phyloP scores from a whole-genome alignment of 2,888 invertebrate species.

The Ectemnius cavifrons region DNA sequence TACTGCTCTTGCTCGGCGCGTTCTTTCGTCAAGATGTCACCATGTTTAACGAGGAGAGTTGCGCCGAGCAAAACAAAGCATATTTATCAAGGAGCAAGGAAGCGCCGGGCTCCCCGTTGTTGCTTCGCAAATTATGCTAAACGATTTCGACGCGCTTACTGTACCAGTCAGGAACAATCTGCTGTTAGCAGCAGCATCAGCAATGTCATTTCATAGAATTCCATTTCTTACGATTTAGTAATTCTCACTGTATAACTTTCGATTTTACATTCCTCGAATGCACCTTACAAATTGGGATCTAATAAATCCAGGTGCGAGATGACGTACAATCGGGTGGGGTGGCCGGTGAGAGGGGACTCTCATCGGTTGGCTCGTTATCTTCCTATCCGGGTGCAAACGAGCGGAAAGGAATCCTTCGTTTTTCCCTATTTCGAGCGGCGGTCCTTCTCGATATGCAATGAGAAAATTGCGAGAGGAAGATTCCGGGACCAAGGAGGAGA shows the following conservation, averaged over 20 bases:
- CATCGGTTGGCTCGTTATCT: conserved; percentile 61
- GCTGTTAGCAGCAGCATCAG: too few species aligned
- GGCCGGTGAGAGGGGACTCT: conserved; percentile 48
- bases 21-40: conserved; percentile 75
- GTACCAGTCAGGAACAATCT: too few species aligned
- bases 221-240: too few species aligned
- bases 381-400: conserved; percentile 61
- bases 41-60: conserved; percentile 71
- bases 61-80: conserved; percentile 65
- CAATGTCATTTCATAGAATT: too few species aligned
- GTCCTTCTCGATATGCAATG: conserved; percentile 44
- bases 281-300: too few species aligned
- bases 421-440: conserved; percentile 56
- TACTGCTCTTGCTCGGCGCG: conserved; percentile 62
- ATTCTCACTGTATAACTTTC: too few species aligned
- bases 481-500: background rate
- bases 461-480: conserved; percentile 19
- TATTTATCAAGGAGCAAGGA: conserved; percentile 58
- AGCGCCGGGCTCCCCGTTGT: conserved; percentile 27
- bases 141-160: conserved; percentile 60
- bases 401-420: conserved; percentile 58
- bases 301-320: too few species aligned
- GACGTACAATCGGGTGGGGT: background rate
- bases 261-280: too few species aligned
- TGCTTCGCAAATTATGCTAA: conserved; percentile 69